These are phyloP conservation scores for Clunio marinus DNA, from an alignment of 2,888 invertebrate species.

Conservation along the genomic window DNA sequence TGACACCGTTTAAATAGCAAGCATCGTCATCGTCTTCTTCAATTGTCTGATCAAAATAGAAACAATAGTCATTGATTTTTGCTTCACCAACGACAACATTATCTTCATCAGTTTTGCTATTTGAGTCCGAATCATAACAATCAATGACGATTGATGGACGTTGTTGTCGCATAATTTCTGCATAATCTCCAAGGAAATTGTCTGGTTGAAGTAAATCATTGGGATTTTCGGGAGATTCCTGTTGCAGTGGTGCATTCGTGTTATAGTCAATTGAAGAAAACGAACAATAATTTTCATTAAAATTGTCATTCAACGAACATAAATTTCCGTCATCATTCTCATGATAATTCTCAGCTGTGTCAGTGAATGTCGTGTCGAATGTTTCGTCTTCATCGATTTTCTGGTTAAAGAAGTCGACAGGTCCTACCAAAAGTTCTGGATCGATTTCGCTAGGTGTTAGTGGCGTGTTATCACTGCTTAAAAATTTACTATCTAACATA, in stretches of 20 bases:
- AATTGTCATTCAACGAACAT: slow-evolving; percentile 37
- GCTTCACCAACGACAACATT: background rate
- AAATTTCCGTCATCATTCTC: slow-evolving; percentile 23
- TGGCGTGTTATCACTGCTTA: background rate
- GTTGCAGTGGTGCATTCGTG: background rate
- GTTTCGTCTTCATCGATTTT: slow-evolving; percentile 29
- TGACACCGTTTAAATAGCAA: background rate
- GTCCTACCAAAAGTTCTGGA: background rate
- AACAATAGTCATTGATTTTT: slow-evolving; percentile 32
- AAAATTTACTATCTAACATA: background rate
- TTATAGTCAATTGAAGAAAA: slow-evolving; percentile 33
- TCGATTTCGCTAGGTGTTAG: slow-evolving; percentile 4
- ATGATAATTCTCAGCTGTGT: slow-evolving; percentile 25
- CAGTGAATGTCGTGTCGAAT: slow-evolving; percentile 22
- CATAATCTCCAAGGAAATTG: background rate
- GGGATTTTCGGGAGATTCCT: background rate
- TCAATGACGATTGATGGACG: slow-evolving; percentile 36
- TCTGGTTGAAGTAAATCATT: background rate
- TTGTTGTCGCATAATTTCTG: slow-evolving; percentile 25
- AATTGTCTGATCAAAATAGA: slow-evolving; percentile 36
- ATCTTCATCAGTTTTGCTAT: background rate
- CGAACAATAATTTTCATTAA: slow-evolving; percentile 36
- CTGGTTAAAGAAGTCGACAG: slow-evolving; percentile 11
- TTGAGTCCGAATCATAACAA: slow-evolving; percentile 30
- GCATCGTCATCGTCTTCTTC: slow-evolving; percentile 32